Evolutionary conservation across 1,140 invertebrate species (phyloP).

Genomic region (Bombus soroeensis): DNA sequence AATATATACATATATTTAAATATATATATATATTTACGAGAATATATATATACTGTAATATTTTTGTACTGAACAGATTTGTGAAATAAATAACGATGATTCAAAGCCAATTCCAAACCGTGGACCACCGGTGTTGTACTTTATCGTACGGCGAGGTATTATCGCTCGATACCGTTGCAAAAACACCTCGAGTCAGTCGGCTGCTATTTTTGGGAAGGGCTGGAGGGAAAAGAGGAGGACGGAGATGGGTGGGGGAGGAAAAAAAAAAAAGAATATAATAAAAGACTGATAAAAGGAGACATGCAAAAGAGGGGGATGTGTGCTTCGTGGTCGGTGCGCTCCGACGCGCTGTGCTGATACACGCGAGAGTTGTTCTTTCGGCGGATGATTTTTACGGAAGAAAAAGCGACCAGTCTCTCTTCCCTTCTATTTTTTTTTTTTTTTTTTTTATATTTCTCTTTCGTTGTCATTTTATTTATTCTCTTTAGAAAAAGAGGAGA

Average conservation of each 20-base stretch:
- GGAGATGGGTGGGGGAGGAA: too few species aligned
- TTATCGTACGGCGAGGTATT: conserved; percentile 21
- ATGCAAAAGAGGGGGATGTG: conserved; percentile 50
- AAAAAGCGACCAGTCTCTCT: conserved; percentile 3
- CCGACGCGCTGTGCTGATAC: conserved; percentile 36
- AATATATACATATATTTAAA: conserved; percentile 47
- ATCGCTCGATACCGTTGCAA: conserved; percentile 43
- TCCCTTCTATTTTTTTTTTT: not conserved
- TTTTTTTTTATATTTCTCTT: not conserved
- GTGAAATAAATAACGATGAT: conserved; percentile 77
- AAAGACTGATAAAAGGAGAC: conserved; percentile 36
- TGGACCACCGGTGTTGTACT: conserved; percentile 38
- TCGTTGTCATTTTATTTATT: not conserved
- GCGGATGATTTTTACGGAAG: conserved; percentile 24
- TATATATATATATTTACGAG: conserved; percentile 56
- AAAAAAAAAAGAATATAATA: not conserved
- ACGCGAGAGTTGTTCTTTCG: conserved; percentile 47
- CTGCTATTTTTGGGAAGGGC: conserved; percentile 35
- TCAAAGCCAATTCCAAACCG: conserved; percentile 49
- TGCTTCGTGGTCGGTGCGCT: conserved; percentile 56
- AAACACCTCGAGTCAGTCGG: conserved; percentile 17
- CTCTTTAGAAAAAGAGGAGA: conserved; percentile 47
- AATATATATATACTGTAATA: conserved; percentile 72
- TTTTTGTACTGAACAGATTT: conserved; percentile 78
- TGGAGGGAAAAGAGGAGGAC: not conserved